A percentile compares a stretch with the other conserved stretches of the same genome.
phyloP scores from a whole-genome alignment of 2,888 invertebrate species.

The Clostera curtula region DNA sequence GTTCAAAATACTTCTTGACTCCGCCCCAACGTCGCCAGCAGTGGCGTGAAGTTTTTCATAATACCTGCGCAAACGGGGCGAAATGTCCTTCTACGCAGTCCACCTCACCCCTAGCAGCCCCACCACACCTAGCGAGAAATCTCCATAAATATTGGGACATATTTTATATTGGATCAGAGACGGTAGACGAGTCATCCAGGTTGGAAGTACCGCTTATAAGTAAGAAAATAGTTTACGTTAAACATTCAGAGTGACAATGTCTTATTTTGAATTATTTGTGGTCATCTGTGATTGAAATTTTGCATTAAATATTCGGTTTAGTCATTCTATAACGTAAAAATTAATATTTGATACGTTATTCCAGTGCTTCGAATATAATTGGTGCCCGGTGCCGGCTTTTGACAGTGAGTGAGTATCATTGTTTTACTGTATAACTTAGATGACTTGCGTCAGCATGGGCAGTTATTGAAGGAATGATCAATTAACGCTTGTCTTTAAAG shows the following conservation, averaged over 20 bases:
- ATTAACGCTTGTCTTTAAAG: no score
- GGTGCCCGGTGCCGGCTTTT: no score
- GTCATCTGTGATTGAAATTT: background rate
- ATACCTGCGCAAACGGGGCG: slow-evolving; percentile 31
- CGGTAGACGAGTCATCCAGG: slow-evolving; percentile 1
- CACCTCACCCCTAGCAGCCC: slow-evolving; percentile 19
- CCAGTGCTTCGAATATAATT: no score
- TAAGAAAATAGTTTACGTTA: slow-evolving; percentile 2
- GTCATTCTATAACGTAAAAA: no score
- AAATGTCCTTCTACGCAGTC: slow-evolving; percentile 29
- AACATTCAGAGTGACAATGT: background rate
- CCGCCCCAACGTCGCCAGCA: slow-evolving; percentile 36
- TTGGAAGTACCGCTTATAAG: slow-evolving; percentile 2
- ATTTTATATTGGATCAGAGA: slow-evolving; percentile 4
- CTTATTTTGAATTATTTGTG: background rate
- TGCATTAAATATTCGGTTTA: no score
- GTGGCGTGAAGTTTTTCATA: slow-evolving; percentile 24
- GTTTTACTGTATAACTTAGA: no score
- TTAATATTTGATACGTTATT: no score
- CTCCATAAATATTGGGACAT: background rate
- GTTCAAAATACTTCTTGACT: no score
- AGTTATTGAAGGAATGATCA: no score
- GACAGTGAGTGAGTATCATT: no score
- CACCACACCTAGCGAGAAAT: slow-evolving; percentile 27
- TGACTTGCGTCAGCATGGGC: no score